Conservation (phyloP, 2,888 invertebrate genomes). For the Andrena bicolor region DNA sequence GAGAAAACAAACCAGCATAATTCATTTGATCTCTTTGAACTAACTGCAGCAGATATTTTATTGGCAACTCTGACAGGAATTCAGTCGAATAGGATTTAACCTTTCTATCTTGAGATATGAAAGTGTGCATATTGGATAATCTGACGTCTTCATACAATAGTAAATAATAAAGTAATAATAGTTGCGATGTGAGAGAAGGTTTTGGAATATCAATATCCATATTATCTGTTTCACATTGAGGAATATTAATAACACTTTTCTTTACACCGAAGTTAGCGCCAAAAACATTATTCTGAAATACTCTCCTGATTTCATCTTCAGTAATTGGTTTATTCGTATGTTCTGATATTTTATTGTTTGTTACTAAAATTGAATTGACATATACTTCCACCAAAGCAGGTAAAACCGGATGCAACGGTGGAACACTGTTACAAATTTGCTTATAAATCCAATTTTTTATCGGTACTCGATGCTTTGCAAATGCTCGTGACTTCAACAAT, state of each 20-base stretch:
- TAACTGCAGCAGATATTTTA: slow-evolving; percentile 96
- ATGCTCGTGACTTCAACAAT: slow-evolving; percentile 95
- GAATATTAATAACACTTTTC: slow-evolving; percentile 84
- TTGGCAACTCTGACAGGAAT: slow-evolving; percentile 95
- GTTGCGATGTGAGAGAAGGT: slow-evolving; percentile 93
- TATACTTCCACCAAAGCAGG: slow-evolving; percentile 97
- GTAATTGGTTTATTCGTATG: slow-evolving; percentile 96
- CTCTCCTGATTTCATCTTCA: slow-evolving; percentile 94
- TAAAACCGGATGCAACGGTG: slow-evolving; percentile 97
- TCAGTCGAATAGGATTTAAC: slow-evolving; percentile 94
- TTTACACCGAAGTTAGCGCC: slow-evolving; percentile 90
- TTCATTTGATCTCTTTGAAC: slow-evolving; percentile 96
- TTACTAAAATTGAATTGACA: slow-evolving; percentile 94
- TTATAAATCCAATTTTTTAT: slow-evolving; percentile 98
- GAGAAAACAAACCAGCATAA: slow-evolving; percentile 96
- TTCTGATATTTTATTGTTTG: slow-evolving; percentile 89
- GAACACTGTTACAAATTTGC: slow-evolving; percentile 94
- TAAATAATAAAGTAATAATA: slow-evolving; percentile 96
- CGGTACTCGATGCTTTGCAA: slow-evolving; percentile 97
- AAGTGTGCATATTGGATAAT: slow-evolving; percentile 89
- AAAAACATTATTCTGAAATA: slow-evolving; percentile 92
- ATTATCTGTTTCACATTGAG: slow-evolving; percentile 87
- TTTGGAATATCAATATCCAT: slow-evolving; percentile 87
- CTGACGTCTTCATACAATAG: slow-evolving; percentile 96
- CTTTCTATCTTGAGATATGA: slow-evolving; percentile 89